These are phyloP conservation scores for Hybognathus amarus DNA, from an alignment of 2,797 vertebrate genomes.

Conservation along the genomic window DNA sequence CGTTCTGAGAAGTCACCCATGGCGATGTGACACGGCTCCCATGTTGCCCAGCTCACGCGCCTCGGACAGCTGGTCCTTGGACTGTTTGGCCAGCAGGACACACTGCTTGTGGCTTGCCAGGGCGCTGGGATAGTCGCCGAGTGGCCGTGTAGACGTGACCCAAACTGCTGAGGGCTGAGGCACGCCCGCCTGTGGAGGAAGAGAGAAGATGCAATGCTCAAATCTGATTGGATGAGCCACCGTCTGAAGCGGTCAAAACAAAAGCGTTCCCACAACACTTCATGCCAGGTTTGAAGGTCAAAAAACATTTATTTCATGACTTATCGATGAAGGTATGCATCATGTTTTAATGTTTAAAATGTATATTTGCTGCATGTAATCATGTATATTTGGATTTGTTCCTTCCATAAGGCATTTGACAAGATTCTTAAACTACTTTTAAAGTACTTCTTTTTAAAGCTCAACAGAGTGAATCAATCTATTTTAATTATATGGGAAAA, in stretches of 20 bases:
- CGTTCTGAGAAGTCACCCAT: slow-evolving; percentile 98
- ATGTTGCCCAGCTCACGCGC: slow-evolving; percentile 97
- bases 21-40: slow-evolving; percentile 97
- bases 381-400: not conserved
- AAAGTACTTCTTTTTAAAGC: not conserved
- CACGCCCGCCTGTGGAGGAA: slow-evolving; percentile 84
- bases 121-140: slow-evolving; percentile 96
- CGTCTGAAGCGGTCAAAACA: no score
- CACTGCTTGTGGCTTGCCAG: slow-evolving; percentile 99
- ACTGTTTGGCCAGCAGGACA: slow-evolving; percentile 95
- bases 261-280: not conserved
- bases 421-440: not conserved
- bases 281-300: not conserved
- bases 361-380: not conserved
- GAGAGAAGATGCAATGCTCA: slow-evolving; percentile 2
- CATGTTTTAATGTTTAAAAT: not conserved
- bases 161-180: slow-evolving; percentile 91
- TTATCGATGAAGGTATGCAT: not conserved
- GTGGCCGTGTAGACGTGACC: slow-evolving; percentile 96
- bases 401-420: not conserved
- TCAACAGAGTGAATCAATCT: not conserved
- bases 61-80: slow-evolving; percentile 95
- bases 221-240: not conserved
- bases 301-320: not conserved
- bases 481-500: not conserved